Conservation (phyloP, 2,888 invertebrate species). For the Cynaeus angustus region DNA sequence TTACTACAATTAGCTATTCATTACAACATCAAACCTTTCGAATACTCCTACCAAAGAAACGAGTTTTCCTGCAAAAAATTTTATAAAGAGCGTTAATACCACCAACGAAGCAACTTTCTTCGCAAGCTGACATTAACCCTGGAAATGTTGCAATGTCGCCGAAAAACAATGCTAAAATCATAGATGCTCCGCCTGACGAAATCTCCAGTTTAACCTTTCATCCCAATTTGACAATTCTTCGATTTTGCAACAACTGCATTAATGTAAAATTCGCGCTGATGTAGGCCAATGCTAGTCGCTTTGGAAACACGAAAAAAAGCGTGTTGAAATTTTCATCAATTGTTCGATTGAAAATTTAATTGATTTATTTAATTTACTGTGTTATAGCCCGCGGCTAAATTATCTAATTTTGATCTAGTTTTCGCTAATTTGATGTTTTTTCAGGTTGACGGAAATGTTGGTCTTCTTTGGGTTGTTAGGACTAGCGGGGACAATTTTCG, state of each 20-base stretch:
- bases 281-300: slow-evolving; percentile 43
- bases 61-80: too few species aligned
- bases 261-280: slow-evolving; percentile 19
- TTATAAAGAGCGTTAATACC: too few species aligned
- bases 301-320: slow-evolving; percentile 10
- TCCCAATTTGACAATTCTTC: slow-evolving; percentile 22
- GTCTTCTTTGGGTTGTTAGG: not conserved
- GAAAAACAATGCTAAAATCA: not conserved
- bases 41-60: not conserved
- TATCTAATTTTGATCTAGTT: not conserved
- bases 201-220: slow-evolving; percentile 23
- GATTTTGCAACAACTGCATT: slow-evolving; percentile 35
- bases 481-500: slow-evolving; percentile 3
- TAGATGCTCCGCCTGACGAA: slow-evolving; percentile 4
- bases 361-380: too few species aligned
- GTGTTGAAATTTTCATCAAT: slow-evolving; percentile 11
- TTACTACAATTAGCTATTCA: too few species aligned
- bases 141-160: slow-evolving; percentile 15
- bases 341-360: slow-evolving; percentile 11
- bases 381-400: too few species aligned
- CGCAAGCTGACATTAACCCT: slow-evolving; percentile 20
- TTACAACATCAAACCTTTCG: too few species aligned
- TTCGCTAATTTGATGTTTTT: too few species aligned
- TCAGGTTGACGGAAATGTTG: slow-evolving; percentile 38
- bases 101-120: too few species aligned